Percentiles rank a stretch among this genome's conserved stretches.
phyloP scores from a whole-genome alignment of 1,140 invertebrate genomes.

The Listronotus bonariensis region DNA sequence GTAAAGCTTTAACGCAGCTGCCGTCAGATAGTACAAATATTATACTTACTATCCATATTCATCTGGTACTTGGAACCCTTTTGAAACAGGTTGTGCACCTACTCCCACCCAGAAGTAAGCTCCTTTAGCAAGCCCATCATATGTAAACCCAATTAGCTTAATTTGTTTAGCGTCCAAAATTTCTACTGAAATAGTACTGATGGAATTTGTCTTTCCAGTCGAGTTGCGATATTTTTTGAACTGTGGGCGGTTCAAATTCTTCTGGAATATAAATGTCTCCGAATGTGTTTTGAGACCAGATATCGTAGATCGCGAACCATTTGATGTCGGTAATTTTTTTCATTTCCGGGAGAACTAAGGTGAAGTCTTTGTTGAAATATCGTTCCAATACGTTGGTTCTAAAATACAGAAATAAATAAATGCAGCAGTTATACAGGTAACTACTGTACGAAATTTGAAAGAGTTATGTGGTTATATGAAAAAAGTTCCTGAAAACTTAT shows the following conservation, averaged over 20 bases:
- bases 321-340: constrained; percentile 88
- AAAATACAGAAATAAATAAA: constrained; percentile 44
- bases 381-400: constrained; percentile 86
- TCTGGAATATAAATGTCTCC: constrained; percentile 90
- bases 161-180: constrained; percentile 84
- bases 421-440: too few relatives aligned
- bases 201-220: constrained; percentile 69
- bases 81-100: constrained; percentile 77
- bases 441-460: too few relatives aligned
- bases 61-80: constrained; percentile 83
- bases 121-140: constrained; percentile 75
- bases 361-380: constrained; percentile 87
- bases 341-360: constrained; percentile 79
- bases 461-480: too few relatives aligned
- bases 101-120: constrained; percentile 88
- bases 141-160: constrained; percentile 73
- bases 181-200: constrained; percentile 73
- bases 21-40: constrained; percentile 12
- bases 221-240: constrained; percentile 73
- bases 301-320: constrained; percentile 90
- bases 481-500: too few relatives aligned
- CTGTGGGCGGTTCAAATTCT: constrained; percentile 84
- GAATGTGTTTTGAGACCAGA: constrained; percentile 83
- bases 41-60: constrained; percentile 89
- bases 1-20: too few relatives aligned